These are phyloP conservation scores for Ursus arctos DNA, from an alignment of 2,113 vertebrate genomes.

Conservation along the genomic window DNA sequence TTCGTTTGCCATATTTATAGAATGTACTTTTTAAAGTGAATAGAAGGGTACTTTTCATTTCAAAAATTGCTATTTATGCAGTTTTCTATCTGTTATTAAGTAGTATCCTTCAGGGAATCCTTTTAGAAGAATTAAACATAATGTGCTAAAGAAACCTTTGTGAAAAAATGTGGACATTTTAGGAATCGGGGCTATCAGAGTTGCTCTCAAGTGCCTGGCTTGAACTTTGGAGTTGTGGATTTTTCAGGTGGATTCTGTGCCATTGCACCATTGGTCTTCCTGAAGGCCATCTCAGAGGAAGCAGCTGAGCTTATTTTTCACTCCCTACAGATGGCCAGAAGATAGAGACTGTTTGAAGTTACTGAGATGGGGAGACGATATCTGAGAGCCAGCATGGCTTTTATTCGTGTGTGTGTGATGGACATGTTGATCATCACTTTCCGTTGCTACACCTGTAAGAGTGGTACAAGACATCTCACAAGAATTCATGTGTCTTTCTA, in stretches of 20 bases:
- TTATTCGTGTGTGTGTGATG: neutral
- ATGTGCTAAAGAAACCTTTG: constrained; percentile 23
- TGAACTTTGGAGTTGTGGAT: neutral
- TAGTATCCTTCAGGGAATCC: constrained; percentile 2
- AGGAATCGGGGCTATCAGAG: neutral
- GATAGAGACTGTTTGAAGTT: neutral
- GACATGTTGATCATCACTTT: neutral
- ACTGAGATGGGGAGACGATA: neutral
- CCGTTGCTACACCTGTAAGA: neutral
- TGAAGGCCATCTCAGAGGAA: neutral
- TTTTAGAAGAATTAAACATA: constrained; percentile 19
- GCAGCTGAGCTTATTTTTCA: neutral
- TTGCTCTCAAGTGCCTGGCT: neutral
- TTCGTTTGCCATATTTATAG: constrained; percentile 70
- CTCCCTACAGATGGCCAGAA: neutral
- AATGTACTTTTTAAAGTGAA: neutral
- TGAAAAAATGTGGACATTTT: constrained; percentile 23
- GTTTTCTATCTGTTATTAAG: constrained; percentile 1
- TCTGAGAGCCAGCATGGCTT: neutral
- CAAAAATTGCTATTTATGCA: neutral
- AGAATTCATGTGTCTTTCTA: neutral
- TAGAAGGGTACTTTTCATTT: constrained; percentile 43
- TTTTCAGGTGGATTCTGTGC: neutral
- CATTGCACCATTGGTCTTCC: neutral
- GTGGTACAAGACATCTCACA: neutral